Evolutionary conservation across 2,113 vertebrate species (phyloP).

Genomic region (Micromys minutus): DNA sequence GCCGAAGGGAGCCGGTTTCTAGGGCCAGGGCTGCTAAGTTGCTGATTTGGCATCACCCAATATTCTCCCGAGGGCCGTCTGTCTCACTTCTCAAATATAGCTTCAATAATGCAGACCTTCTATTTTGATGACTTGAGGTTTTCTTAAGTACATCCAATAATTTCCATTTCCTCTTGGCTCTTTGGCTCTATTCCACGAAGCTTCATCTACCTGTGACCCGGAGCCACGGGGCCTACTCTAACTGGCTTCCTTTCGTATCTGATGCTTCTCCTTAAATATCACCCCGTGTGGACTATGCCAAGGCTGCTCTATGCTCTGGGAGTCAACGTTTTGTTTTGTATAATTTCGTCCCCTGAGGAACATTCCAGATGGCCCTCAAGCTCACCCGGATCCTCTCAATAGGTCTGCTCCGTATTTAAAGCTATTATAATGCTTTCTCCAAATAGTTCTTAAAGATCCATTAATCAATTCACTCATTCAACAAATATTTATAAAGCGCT

Average conservation of each 20-base stretch:
- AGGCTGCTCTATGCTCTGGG: conserved; percentile 19
- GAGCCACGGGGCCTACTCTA: neutral
- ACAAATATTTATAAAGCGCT: conserved; percentile 75
- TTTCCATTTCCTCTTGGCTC: conserved; percentile 56
- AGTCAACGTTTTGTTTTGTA: neutral
- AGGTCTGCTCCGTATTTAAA: conserved; percentile 51
- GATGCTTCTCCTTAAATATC: neutral
- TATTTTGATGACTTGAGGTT: conserved; percentile 60
- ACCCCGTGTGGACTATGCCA: neutral
- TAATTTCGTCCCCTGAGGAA: conserved; percentile 49
- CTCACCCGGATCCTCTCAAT: conserved; percentile 55
- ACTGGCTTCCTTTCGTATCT: neutral
- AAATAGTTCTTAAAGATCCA: conserved; percentile 71
- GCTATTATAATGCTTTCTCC: conserved; percentile 66
- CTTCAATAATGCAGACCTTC: conserved; percentile 57
- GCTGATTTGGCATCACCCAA: neutral
- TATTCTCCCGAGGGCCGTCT: conserved; percentile 10
- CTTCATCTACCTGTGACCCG: neutral
- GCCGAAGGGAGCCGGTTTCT: neutral
- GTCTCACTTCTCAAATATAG: conserved; percentile 61
- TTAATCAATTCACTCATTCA: conserved; percentile 70
- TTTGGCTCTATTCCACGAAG: neutral
- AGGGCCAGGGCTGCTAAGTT: neutral
- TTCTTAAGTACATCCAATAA: conserved; percentile 50
- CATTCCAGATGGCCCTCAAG: conserved; percentile 57